Conservation (phyloP, 2,888 invertebrate genomes). For the Volucella inanis region DNA sequence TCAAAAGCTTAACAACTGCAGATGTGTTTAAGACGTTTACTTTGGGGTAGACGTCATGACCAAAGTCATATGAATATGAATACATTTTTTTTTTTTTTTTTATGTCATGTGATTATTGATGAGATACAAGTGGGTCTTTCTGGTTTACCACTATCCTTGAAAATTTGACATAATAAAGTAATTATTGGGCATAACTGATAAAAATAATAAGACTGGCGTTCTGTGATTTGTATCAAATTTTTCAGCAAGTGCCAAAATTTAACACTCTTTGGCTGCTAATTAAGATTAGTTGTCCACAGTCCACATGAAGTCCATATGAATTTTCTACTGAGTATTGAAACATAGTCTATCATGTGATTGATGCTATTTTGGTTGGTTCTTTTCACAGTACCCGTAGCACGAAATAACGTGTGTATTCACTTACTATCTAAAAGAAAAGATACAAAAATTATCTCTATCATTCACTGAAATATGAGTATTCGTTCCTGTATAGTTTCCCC, state of each 20-base stretch:
- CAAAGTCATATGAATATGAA: slow-evolving; percentile 13
- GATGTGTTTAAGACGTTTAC: not conserved
- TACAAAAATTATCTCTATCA: no score
- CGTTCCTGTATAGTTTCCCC: no score
- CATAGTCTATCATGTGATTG: slow-evolving; percentile 23
- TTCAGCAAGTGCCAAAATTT: slow-evolving; percentile 29
- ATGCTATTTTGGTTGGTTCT: no score
- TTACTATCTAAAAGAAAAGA: no score
- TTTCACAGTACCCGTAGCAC: no score
- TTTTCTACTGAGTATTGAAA: not conserved
- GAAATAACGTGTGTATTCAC: no score
- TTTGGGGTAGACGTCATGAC: slow-evolving; percentile 1
- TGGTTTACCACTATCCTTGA: no score
- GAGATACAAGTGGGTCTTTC: not conserved
- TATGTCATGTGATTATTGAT: slow-evolving; percentile 18
- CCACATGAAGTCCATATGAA: slow-evolving; percentile 41
- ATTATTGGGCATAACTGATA: slow-evolving; percentile 35
- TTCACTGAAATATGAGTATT: no score
- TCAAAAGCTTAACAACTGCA: not conserved
- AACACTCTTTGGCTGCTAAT: slow-evolving; percentile 31
- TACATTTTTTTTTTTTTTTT: not conserved
- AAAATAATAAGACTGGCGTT: not conserved
- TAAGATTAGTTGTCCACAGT: slow-evolving; percentile 16
- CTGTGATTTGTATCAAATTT: not conserved
- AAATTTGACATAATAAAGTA: slow-evolving; percentile 17